Conservation (phyloP, 2,113 vertebrate genomes). For the Cyprinodon brontotheroides region DNA sequence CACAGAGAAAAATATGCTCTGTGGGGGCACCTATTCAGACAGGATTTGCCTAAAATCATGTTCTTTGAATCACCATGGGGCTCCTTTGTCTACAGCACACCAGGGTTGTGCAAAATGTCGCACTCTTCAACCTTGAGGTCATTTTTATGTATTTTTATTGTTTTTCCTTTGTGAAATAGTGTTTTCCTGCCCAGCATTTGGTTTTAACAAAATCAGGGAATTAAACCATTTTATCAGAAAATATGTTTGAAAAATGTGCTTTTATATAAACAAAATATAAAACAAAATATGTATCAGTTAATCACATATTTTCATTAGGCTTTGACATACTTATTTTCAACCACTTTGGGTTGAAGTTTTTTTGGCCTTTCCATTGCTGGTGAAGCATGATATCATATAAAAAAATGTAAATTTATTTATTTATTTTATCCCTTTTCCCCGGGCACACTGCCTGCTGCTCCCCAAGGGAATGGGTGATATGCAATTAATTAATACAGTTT, state of each 20-base stretch:
- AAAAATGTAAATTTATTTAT: too few species aligned
- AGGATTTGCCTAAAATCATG: conserved; percentile 58
- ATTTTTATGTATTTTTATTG: conserved; percentile 16
- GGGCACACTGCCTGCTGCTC: too few species aligned
- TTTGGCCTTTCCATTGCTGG: too few species aligned
- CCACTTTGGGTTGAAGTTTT: too few species aligned
- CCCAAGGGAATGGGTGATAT: too few species aligned
- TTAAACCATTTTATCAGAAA: conserved; percentile 16
- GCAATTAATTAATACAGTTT: too few species aligned
- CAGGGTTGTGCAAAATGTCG: conserved; percentile 48
- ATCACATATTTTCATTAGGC: too few species aligned
- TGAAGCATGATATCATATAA: too few species aligned
- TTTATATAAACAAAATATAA: not conserved
- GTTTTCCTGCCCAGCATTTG: conserved; percentile 17
- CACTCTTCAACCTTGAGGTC: conserved; percentile 38
- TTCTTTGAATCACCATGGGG: conserved; percentile 61
- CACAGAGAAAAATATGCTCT: conserved; percentile 53
- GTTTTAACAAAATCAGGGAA: not conserved
- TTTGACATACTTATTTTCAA: too few species aligned
- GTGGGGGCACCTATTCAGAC: conserved; percentile 56
- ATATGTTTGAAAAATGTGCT: not conserved
- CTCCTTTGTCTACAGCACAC: conserved; percentile 55
- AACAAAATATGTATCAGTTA: too few species aligned
- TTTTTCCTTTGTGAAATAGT: conserved; percentile 14
- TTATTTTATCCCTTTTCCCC: too few species aligned